Conservation (phyloP, 2,797 vertebrate species). For the Tachyglossus aculeatus region DNA sequence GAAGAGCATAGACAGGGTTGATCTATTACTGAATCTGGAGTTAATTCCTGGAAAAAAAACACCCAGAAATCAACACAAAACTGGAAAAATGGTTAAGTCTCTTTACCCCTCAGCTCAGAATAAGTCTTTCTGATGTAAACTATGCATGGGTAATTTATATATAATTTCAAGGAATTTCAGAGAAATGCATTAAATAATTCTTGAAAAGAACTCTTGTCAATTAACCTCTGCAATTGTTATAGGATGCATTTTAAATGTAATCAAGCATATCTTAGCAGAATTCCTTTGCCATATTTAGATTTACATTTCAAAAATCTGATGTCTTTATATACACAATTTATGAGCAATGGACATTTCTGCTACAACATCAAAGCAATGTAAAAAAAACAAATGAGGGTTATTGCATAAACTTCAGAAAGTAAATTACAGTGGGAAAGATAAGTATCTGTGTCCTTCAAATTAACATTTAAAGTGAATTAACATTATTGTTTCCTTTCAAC, state of each 20-base stretch:
- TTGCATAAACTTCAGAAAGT: background rate
- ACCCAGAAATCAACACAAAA: too few relatives aligned
- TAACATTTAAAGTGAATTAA: background rate
- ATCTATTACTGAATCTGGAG: too few relatives aligned
- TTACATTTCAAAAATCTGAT: background rate
- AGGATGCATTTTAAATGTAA: too few relatives aligned
- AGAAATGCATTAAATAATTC: background rate
- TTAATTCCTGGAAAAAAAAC: too few relatives aligned
- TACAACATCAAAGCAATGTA: background rate
- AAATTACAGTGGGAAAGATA: background rate
- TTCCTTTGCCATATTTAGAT: background rate
- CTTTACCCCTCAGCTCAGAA: too few relatives aligned
- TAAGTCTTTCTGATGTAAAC: background rate
- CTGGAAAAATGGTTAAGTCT: too few relatives aligned
- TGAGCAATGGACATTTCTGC: background rate
- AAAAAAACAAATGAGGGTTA: background rate
- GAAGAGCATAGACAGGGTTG: too few relatives aligned
- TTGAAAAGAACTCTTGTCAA: background rate
- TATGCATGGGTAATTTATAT: background rate
- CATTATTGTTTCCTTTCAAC: too few relatives aligned
- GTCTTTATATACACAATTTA: background rate
- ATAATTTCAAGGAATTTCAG: background rate
- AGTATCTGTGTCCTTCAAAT: background rate
- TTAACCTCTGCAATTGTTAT: background rate
- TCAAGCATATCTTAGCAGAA: background rate